phyloP scores from a whole-genome alignment of 2,113 vertebrate genomes.

The Acanthochromis polyacanthus region DNA sequence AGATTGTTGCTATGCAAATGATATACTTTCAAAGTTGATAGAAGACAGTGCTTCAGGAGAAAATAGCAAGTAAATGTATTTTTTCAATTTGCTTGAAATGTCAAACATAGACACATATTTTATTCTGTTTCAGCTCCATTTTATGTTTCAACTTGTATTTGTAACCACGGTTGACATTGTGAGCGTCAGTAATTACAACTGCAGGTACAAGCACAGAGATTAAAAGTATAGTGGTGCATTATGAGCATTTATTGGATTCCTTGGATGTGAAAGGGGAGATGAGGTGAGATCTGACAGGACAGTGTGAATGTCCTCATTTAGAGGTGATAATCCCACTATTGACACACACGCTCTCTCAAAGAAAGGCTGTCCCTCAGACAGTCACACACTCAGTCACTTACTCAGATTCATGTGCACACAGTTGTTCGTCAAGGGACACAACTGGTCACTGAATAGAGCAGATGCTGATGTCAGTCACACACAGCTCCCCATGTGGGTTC shows the following conservation, averaged over 20 bases:
- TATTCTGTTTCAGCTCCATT: not conserved
- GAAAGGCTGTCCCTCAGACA: not conserved
- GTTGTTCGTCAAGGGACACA: constrained; percentile 24
- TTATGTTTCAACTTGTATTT: not conserved
- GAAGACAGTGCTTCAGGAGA: too few relatives aligned
- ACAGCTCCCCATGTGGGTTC: not conserved
- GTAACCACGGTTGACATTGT: not conserved
- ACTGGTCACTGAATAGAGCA: constrained; percentile 33
- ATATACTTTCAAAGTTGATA: not conserved
- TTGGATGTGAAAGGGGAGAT: constrained; percentile 13
- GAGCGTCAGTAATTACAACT: not conserved
- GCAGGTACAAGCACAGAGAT: not conserved
- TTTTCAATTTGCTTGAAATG: not conserved
- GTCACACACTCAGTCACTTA: constrained; percentile 12
- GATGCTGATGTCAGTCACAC: constrained; percentile 39
- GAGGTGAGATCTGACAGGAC: constrained; percentile 35
- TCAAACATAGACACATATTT: not conserved
- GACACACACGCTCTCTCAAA: not conserved
- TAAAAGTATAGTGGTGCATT: constrained; percentile 7
- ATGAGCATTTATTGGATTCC: not conserved
- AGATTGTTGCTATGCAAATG: not conserved
- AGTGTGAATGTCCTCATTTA: constrained; percentile 64
- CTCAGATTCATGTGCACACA: constrained; percentile 10
- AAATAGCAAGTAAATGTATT: not conserved
- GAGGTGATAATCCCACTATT: constrained; percentile 55